phyloP scores from a whole-genome alignment of 2,113 vertebrate species.

The Strix uralensis region DNA sequence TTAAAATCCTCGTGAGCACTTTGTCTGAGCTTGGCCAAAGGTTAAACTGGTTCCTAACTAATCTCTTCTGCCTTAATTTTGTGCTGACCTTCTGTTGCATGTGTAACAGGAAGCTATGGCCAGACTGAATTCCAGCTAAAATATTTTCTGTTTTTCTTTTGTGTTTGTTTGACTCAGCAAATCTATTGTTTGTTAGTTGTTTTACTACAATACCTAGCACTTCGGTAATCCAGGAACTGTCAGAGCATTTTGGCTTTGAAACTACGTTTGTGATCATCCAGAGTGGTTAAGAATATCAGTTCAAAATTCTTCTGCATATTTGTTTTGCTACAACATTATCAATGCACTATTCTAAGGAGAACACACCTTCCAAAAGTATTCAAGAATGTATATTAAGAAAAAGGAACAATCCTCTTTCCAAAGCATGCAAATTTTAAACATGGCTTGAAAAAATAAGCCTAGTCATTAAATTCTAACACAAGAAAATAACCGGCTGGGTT shows the following conservation, averaged over 20 bases:
- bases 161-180: background rate
- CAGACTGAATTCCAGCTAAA: background rate
- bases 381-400: background rate
- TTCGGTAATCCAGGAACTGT: background rate
- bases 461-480: background rate
- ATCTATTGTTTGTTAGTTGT: background rate
- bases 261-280: background rate
- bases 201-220: background rate
- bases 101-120: slow-evolving; percentile 2
- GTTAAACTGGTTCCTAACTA: background rate
- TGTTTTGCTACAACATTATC: background rate
- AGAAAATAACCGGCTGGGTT: background rate
- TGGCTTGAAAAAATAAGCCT: background rate
- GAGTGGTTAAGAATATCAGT: background rate
- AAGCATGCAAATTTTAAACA: background rate
- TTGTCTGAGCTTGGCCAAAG: background rate
- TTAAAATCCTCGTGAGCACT: background rate
- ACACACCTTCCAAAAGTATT: background rate
- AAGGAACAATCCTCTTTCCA: background rate
- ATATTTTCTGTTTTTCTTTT: background rate
- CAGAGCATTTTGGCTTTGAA: background rate
- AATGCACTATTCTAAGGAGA: background rate
- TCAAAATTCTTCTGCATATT: background rate
- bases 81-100: background rate
- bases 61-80: background rate